Evolutionary conservation across 2,888 invertebrate species (phyloP).

Genomic region (Serripes groenlandicus): DNA sequence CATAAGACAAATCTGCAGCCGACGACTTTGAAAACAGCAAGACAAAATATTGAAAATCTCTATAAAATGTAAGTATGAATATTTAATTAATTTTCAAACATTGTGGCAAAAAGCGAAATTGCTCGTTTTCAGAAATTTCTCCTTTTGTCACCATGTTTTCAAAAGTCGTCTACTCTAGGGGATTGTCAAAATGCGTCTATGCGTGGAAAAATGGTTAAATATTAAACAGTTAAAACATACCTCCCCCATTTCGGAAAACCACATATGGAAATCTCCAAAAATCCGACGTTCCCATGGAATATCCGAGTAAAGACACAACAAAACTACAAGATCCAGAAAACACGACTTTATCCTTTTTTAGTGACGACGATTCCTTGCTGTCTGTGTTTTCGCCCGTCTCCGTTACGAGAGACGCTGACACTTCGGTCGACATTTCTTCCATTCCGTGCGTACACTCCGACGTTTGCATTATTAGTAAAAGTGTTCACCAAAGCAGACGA

Average conservation of each 20-base stretch:
- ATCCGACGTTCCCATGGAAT: conserved; percentile 60
- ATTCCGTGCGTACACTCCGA: too few relatives aligned
- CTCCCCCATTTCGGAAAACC: conserved; percentile 58
- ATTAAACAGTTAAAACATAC: conserved; percentile 20
- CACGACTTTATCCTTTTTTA: conserved; percentile 15
- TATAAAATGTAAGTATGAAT: too few relatives aligned
- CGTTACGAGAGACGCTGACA: neutral
- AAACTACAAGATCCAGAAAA: conserved; percentile 62
- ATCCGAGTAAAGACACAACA: conserved; percentile 54
- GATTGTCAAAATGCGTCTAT: neutral
- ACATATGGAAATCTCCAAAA: conserved; percentile 62
- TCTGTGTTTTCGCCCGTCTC: neutral
- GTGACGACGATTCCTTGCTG: conserved; percentile 3
- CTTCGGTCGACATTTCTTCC: too few relatives aligned
- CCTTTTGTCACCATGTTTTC: neutral
- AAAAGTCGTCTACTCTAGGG: neutral
- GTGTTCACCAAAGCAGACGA: too few relatives aligned
- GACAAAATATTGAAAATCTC: too few relatives aligned
- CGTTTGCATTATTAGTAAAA: too few relatives aligned
- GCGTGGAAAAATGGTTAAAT: neutral
- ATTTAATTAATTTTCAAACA: too few relatives aligned
- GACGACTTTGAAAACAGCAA: too few relatives aligned
- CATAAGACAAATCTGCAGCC: too few relatives aligned
- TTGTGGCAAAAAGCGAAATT: neutral
- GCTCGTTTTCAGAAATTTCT: neutral